Base-by-base conservation (phyloP, 2,113 vertebrate genomes). In the Danio rerio region DNA sequence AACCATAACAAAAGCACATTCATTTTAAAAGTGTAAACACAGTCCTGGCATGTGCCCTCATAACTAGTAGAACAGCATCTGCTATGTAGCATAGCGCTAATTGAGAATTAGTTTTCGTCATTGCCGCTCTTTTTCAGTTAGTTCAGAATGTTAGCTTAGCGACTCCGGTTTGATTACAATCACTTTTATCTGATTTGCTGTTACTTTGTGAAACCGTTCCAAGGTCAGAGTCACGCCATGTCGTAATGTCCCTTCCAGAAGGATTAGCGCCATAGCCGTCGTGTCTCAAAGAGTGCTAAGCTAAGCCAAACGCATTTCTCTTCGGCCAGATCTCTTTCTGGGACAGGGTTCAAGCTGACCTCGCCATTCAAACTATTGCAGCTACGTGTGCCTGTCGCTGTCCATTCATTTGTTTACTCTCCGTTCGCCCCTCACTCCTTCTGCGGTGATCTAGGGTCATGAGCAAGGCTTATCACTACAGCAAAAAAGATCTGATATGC, bases 161-260 rank as follows among this genome's bases (percentile, higher is more conserved):
- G 0, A 87, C 91, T 89, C 88, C 87, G 84, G 78, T 83, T 82
- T 83, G 88, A 86, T 88, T 85, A 87, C 77, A 78, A 68, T 59
- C 66, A 58, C 88, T 80, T 89, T 87, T 83, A 91, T 91, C 75
- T 84, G 87, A 89, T 90, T 89, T 91, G 55, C 87, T 86, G n/a
- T 50, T 59, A 74, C 31, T 10, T 87, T 78, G 40, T n/a, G 63
- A 70, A 80, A 82, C 81, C 82, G 53, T 56, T 58, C 83, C 82
- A 88, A 90, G 89, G 88, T 84, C 88, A 86, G 66, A 62, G 55
- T 52, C 42, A 49, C 21, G 50, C 56, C 65, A 77, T 76, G 56
- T 50, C 13, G 71, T 76, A 73, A 74, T 69, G 78, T 72, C 43
- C 83, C 59, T 72, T 76, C 72, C 21, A 76, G 72, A 12, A 45